phyloP scores from a whole-genome alignment of 2,797 vertebrate genomes.

The Chanos chanos region DNA sequence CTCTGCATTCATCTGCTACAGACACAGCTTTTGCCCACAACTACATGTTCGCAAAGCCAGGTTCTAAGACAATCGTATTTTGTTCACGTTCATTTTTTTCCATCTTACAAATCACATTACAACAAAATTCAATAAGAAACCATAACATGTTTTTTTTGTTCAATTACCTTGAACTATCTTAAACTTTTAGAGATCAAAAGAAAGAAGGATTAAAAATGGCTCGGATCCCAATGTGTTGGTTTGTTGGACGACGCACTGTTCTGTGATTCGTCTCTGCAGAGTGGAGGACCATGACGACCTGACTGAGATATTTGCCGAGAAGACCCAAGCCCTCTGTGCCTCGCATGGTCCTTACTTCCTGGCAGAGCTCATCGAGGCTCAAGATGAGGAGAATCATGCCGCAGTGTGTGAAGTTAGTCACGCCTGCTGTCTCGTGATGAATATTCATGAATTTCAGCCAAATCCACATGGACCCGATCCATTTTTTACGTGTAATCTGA shows the following conservation, averaged over 20 bases:
- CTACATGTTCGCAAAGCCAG: constrained; percentile 79
- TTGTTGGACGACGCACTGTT: too few relatives aligned
- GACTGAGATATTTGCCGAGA: constrained; percentile 64
- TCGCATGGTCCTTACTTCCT: constrained; percentile 69
- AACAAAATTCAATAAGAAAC: neutral
- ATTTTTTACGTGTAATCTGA: neutral
- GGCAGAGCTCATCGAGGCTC: constrained; percentile 73
- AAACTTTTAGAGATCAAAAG: too few relatives aligned
- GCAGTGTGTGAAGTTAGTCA: constrained; percentile 83
- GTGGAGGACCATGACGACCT: constrained; percentile 85
- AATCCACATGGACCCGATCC: neutral
- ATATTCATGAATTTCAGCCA: neutral
- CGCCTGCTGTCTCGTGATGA: neutral
- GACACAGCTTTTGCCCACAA: constrained; percentile 66
- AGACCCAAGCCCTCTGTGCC: constrained; percentile 57
- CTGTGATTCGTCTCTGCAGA: constrained; percentile 59
- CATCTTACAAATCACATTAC: neutral
- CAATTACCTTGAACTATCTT: too few relatives aligned
- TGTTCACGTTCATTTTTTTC: too few relatives aligned
- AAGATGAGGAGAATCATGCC: constrained; percentile 68
- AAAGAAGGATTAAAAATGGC: too few relatives aligned
- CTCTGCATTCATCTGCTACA: constrained; percentile 67
- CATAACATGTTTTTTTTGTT: too few relatives aligned
- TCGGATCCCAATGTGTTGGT: too few relatives aligned
- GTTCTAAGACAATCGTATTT: constrained; percentile 57